Base-by-base conservation (phyloP, 1,140 invertebrate species). In the Magallana ariakensis region DNA sequence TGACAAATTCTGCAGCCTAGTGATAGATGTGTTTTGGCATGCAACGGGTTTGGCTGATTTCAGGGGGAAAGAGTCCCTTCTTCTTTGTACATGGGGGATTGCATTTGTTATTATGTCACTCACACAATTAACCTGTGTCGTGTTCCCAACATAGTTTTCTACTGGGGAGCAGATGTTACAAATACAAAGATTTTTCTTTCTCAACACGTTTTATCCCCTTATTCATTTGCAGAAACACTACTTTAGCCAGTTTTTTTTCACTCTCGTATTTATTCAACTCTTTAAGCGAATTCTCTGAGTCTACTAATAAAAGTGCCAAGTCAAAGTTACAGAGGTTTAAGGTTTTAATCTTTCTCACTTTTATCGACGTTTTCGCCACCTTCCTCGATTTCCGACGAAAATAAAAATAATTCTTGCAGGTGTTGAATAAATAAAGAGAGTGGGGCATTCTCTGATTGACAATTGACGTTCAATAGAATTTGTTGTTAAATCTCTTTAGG, bases 301-400 rank as follows among this genome's bases (percentile, higher is more conserved):
- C 66, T 33, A 75, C 66, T 26, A 75, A 75, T 75, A 75, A 75
- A 75, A 75, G 66, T 75, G 66, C 19, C 66, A 75, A 22, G 66
- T 75, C 66, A 13, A 26, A 75, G 33, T 75, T 75, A 75, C 22
- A 5, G 66, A 75, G 22, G 22, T 75, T 46, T 75, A 26, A 75
- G 66, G 22, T 75, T 46, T 75, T 75, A 75, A 75, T 26, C 22
- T 75, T 75, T 75, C 66, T 75, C 66, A 75, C 62, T 66, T 66
- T 22, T 66, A 9, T 19, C 62, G 62, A 66, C 19, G 11, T 75
- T 26, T 75, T 75, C 66, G 33, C 13, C 66, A 75, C 66, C 22
- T 75, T 75, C 13, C 66, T 26, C 22, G 22, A 75, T 26, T 26
- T 75, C 19, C 9, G 66, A 26, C 66, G 66, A 22, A 46, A 75